phyloP scores from a whole-genome alignment of 1,140 invertebrate genomes.

The Eupeodes corollae region DNA sequence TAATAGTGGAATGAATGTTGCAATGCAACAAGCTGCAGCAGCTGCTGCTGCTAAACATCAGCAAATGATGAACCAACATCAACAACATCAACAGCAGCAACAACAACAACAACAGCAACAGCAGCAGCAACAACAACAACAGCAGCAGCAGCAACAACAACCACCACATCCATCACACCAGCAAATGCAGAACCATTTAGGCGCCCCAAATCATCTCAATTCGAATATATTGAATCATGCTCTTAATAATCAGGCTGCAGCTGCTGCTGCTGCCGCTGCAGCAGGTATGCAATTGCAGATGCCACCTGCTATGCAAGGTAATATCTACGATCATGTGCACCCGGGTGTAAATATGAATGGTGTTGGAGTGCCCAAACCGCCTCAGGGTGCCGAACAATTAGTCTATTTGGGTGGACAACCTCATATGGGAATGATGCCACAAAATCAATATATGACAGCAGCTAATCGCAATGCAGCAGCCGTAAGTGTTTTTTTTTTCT shows the following conservation, averaged over 20 bases:
- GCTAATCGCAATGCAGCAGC: slow-evolving; percentile 32
- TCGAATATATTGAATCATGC: slow-evolving; percentile 32
- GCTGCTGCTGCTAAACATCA: slow-evolving; percentile 30
- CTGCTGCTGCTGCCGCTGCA: slow-evolving; percentile 18
- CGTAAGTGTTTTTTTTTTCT: slow-evolving; percentile 15
- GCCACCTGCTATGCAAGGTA: slow-evolving; percentile 19
- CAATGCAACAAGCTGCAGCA: slow-evolving; percentile 32
- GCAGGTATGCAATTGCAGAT: slow-evolving; percentile 26
- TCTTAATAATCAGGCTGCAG: slow-evolving; percentile 22
- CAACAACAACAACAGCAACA: slow-evolving; percentile 19
- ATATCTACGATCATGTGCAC: slow-evolving; percentile 31
- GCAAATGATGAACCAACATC: neutral
- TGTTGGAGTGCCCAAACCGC: slow-evolving; percentile 25
- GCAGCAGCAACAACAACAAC: slow-evolving; percentile 17
- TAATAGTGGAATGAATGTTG: slow-evolving; percentile 19
- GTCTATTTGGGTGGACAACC: slow-evolving; percentile 32
- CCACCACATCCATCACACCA: slow-evolving; percentile 23
- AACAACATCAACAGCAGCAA: slow-evolving; percentile 25
- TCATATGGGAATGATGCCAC: slow-evolving; percentile 27
- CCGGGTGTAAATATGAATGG: slow-evolving; percentile 27
- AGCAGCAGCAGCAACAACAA: slow-evolving; percentile 27
- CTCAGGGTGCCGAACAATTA: slow-evolving; percentile 23
- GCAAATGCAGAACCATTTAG: slow-evolving; percentile 3
- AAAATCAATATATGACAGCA: slow-evolving; percentile 34
- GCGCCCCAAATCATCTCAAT: slow-evolving; percentile 20